Evolutionary conservation across 1,140 invertebrate species (phyloP), one percentile per base, ranked within the genome.

Genomic region (Xylocopa sonorina): DNA sequence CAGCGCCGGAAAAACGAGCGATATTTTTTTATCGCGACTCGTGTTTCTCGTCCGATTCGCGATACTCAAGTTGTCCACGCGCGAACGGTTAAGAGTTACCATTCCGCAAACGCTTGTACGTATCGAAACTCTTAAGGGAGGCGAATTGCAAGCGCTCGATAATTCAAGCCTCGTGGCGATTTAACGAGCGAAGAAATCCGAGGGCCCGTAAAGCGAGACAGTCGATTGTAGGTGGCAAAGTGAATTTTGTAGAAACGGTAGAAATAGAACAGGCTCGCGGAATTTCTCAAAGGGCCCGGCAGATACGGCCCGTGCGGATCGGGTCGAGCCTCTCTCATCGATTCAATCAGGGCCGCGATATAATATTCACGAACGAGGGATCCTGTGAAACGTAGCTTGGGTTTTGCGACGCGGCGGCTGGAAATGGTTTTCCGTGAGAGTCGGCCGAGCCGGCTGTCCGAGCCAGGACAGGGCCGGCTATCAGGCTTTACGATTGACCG

Each of bases 401-500:
- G 43, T 72, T 29, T 77, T 73, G 66, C 21, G 68, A 60, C 29
- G 29, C 18, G 58, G 55, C 43, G 24, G 53, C 64, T 83, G 27
- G 32, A 43, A 63, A 55, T 71, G 62, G 51, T 51, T 34, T 78
- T 62, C 43, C 46, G 18, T 46, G 51, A 24, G 24, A 53, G 21
- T 29, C 29, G 18, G 38, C 16, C 16, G n/a, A 41, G n/a, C 43
- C 41, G n/a, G 58, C 48, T n/a, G 51, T 5, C 9, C 43, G 46
- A 16, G 41, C 55, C 68, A 68, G 24, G 43, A 71, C 72, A 53
- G 48, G 48, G 24, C 41, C n/a, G 51, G 80, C 71, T 80, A 85
- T 85, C 84, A 55, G 69, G 63, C 51, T 86, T 86, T 86, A 86
- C 72, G 84, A 86, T 83, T 83, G 80, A 85, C 83, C 84, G 80